phyloP scores from a whole-genome alignment of 2,797 vertebrate genomes.

The Pseudotriccus pelzelni region DNA sequence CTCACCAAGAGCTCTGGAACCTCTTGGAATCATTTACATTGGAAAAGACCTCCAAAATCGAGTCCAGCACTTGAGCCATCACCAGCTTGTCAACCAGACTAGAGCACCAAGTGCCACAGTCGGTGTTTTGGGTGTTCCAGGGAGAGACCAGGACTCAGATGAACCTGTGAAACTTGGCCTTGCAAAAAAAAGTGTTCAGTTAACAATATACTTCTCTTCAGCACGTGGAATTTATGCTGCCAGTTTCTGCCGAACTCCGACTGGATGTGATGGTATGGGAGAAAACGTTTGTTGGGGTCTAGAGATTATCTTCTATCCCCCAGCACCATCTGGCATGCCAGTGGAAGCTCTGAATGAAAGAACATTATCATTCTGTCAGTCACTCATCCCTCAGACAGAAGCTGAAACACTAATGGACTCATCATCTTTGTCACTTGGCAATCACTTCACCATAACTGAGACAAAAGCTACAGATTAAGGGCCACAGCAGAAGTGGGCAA shows the following conservation, averaged over 20 bases:
- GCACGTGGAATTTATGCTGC: neutral
- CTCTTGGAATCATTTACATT: neutral
- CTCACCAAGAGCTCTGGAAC: neutral
- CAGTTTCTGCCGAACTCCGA: neutral
- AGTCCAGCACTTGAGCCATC: neutral
- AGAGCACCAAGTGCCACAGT: neutral
- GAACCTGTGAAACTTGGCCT: neutral
- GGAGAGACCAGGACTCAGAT: neutral
- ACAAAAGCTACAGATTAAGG: neutral
- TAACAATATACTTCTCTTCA: neutral
- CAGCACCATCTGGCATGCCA: slow-evolving; percentile 23
- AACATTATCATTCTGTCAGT: slow-evolving; percentile 16
- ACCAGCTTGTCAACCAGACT: neutral
- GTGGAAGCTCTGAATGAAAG: neutral
- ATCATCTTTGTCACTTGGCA: neutral
- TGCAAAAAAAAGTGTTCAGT: neutral
- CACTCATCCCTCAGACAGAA: neutral
- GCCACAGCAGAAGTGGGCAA: neutral
- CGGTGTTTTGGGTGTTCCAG: accelerated
- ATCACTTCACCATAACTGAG: neutral
- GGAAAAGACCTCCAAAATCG: neutral
- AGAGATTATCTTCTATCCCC: neutral
- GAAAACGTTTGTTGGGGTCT: neutral
- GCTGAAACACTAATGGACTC: neutral
- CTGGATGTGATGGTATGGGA: neutral